Evolutionary conservation across 2,113 vertebrate species (phyloP), one percentile per base, ranked within the genome.

Genomic region (Suricata suricatta): DNA sequence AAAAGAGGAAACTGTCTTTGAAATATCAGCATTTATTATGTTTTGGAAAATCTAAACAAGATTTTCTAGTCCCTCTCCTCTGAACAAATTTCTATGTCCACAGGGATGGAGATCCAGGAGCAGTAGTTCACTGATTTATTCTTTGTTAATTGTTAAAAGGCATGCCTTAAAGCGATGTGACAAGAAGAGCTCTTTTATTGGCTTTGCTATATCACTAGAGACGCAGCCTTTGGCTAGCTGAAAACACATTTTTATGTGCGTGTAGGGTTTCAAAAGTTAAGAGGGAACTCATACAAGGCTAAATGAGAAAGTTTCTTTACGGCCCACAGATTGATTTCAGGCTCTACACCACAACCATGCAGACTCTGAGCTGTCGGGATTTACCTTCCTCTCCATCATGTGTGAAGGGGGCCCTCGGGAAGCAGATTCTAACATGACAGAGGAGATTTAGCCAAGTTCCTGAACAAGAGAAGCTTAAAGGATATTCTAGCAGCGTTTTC

Each of bases 71-170:
- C 27, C 50, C 9, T 96, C 14, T 35, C 80, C 68, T 89, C 63
- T 52, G 29, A 96, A 76, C 60, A 83, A 60, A 88, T 27, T 21
- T 64, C 69, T 54, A 83, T 21, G 38, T 87, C 79, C 63, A 17
- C 4, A 38, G 31, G 52, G 15, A 52, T 50, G n/a, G 15, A 33
- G 29, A 57, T 5, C 5, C 5, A 44, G 19, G 27, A 33, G 10
- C 44, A 16, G 47, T 35, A 64, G n/a, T 47, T 11, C 38, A 72
- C 7, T 60, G 52, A 95, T 85, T 54, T 88, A 93, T 23, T 88
- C 86, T 79, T 83, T 57, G 50, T 88, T 90, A 27, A 33, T 88
- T 85, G 90, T 93, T 60, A 31, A 80, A 86, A 94, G 27, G 33
- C 27, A 10, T 85, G 44, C n/a, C 41, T 94, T 82, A 74, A 79